Percentiles rank a stretch among this genome's conserved stretches.
Conservation (phyloP, 1,140 invertebrate species). For the Diachasmimorpha longicaudata region DNA sequence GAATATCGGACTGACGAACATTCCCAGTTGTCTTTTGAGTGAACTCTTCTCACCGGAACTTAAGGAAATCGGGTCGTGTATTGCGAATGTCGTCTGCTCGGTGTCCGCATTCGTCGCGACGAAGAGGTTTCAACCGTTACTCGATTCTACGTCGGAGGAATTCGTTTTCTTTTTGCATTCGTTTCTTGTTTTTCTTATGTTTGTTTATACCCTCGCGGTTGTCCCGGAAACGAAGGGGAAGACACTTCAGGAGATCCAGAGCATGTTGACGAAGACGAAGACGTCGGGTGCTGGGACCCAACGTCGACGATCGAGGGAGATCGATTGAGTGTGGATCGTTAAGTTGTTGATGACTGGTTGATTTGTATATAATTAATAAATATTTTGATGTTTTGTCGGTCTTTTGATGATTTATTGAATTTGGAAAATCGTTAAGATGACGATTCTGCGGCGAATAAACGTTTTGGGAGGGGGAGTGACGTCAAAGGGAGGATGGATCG, state of each 20-base stretch:
- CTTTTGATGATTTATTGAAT: too few relatives aligned
- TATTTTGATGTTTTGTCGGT: too few relatives aligned
- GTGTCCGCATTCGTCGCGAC: conserved; percentile 76
- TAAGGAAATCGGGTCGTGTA: conserved; percentile 72
- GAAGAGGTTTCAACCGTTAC: conserved; percentile 73
- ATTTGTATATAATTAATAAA: too few relatives aligned
- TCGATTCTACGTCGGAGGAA: conserved; percentile 68
- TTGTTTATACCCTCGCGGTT: conserved; percentile 69
- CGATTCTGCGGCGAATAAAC: too few relatives aligned
- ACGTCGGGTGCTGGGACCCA: background rate
- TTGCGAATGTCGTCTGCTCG: conserved; percentile 75
- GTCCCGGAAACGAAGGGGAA: conserved; percentile 86
- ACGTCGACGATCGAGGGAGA: too few relatives aligned
- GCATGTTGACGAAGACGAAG: conserved; percentile 27
- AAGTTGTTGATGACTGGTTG: too few relatives aligned
- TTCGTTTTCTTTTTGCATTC: conserved; percentile 79
- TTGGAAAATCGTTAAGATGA: too few relatives aligned
- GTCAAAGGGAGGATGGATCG: too few relatives aligned
- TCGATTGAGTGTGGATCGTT: too few relatives aligned
- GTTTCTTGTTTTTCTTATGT: conserved; percentile 67
- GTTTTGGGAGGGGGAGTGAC: too few relatives aligned
- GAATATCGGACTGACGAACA: conserved; percentile 72
- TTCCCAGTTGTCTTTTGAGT: conserved; percentile 75
- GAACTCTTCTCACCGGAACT: conserved; percentile 77
- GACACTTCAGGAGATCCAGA: conserved; percentile 63